Evolutionary conservation across 2,888 invertebrate species (phyloP).

Genomic region (Microctonus aethiopoides): DNA sequence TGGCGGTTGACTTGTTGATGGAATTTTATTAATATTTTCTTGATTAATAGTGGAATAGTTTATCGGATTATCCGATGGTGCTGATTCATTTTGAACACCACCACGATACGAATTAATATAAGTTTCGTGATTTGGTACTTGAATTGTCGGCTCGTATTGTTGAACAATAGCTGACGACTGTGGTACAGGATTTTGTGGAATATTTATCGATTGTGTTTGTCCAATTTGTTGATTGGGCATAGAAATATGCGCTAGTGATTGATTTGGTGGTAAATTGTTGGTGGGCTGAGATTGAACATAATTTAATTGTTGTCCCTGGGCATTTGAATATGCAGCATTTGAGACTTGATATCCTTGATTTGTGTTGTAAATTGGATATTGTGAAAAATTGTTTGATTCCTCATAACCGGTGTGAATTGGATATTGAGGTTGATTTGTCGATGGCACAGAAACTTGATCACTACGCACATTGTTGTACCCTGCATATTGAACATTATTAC

Average conservation of each 20-base stretch:
- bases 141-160: slow-evolving; percentile 29
- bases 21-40: not conserved
- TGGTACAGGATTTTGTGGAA: slow-evolving; percentile 22
- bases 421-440: slow-evolving; percentile 33
- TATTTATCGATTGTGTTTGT: slow-evolving; percentile 18
- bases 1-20: not conserved
- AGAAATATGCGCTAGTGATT: slow-evolving; percentile 14
- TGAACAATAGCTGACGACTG: slow-evolving; percentile 30
- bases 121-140: slow-evolving; percentile 26
- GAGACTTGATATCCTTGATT: slow-evolving; percentile 25
- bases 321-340: slow-evolving; percentile 30
- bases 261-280: slow-evolving; percentile 26
- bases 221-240: slow-evolving; percentile 1
- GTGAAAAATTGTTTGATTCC: slow-evolving; percentile 1
- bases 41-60: not conserved
- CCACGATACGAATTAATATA: not conserved
- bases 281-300: slow-evolving; percentile 16
- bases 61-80: not conserved
- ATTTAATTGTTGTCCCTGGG: slow-evolving; percentile 19
- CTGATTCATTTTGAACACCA: not conserved
- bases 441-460: slow-evolving; percentile 28
- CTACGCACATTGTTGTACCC: slow-evolving; percentile 36
- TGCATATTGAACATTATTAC: slow-evolving; percentile 42
- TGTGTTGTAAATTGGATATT: slow-evolving; percentile 2
- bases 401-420: slow-evolving; percentile 12